Base-by-base conservation (phyloP, 2,113 vertebrate species). In the Astur gentilis region DNA sequence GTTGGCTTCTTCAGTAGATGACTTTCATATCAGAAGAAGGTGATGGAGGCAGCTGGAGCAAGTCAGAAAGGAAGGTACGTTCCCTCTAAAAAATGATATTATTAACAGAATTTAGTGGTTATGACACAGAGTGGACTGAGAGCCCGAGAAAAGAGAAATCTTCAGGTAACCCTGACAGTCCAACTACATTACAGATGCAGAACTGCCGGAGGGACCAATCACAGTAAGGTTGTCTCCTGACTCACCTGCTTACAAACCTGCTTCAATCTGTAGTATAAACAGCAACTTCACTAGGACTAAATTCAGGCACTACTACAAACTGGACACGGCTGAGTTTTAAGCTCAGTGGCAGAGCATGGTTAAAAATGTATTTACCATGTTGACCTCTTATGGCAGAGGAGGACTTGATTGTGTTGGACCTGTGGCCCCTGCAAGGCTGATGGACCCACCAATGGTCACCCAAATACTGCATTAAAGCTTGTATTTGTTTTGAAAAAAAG, bases 1-100 rank as follows among this genome's bases (percentile, higher is more conserved):
- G 4, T 42, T 81, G 34, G 7, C 17, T 73, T 79, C 44, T 64
- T 85, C 31, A 40, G 40, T 58, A 72, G 15, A 54, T 69, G 25
- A 45, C 8, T 95, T 85, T 83, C 27, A 14, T 13, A 22, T 66
- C n/a, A 85, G 65, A 90, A 50, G 22, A 88, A 83, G 45, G 42
- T 58, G 21, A 75, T 79, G 23, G 26, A 94, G 32, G 26, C 45
- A 87, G 22, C 36, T 54, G 34, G 9, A 83, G 21, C 5, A 34
- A 91, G 34, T 65, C 12, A 62, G 23, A 78, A 83, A 55, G 6
- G 25, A 82, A 81, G 11, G 10, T 27, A 49, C 11, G 5, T 64
- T 78, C 29, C 52, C 29, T 93, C 75, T 86, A 85, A 94, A 97
- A 94, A 94, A 69, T 34, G 1, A 20, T 84, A 58, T 83, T 79